Percentiles rank a stretch among this genome's conserved stretches.
Conservation (phyloP, 2,888 invertebrate species). For the Quadroppia sp. region DNA sequence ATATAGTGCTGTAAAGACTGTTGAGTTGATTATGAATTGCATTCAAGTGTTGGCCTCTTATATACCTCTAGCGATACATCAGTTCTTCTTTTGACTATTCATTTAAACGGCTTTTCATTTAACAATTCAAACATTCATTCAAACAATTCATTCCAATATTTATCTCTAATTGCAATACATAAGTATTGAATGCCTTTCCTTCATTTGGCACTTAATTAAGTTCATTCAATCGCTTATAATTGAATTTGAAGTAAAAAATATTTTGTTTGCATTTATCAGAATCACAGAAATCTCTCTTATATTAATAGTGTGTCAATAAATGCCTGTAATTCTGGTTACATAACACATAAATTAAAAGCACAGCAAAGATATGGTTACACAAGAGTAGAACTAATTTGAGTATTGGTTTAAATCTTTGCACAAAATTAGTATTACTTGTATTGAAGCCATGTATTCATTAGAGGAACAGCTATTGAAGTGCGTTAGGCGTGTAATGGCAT, state of each 20-base stretch:
- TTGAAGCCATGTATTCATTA: conserved; percentile 14
- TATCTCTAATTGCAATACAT: conserved; percentile 21
- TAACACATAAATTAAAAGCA: neutral
- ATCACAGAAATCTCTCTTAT: neutral
- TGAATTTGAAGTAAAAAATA: conserved; percentile 23
- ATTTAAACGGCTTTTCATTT: neutral
- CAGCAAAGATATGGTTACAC: neutral
- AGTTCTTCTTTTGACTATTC: neutral
- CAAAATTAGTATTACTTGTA: conserved; percentile 24
- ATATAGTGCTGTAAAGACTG: conserved; percentile 13
- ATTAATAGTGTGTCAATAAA: conserved; percentile 33
- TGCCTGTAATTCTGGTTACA: conserved; percentile 21
- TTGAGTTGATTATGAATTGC: neutral
- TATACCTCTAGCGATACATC: conserved; percentile 36
- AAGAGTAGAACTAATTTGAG: neutral
- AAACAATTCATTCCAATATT: conserved; percentile 11
- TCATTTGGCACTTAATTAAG: conserved; percentile 24
- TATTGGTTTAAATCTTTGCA: conserved; percentile 26
- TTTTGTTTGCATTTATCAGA: conserved; percentile 24
- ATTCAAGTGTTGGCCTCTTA: neutral
- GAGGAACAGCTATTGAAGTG: neutral
- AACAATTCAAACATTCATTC: neutral
- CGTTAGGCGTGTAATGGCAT: conserved; percentile 26
- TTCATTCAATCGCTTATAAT: conserved; percentile 22
- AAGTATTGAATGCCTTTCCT: neutral